Base-by-base conservation (phyloP, 2,888 invertebrate species). In the Leucophora obtusa region DNA sequence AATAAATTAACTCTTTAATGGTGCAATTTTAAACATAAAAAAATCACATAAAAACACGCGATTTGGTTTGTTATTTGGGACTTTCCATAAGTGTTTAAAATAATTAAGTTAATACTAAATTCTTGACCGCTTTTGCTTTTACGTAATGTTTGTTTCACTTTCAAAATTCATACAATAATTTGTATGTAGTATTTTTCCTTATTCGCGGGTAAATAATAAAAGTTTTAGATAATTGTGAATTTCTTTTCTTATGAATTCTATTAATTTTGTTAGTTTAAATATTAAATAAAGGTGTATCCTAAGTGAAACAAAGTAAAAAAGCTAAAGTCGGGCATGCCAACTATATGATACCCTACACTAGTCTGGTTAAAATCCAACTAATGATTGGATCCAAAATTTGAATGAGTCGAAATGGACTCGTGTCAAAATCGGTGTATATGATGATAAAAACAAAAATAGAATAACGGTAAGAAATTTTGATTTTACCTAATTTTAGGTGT, bases 111-210 rank as follows among this genome's bases (percentile, higher is more conserved):
- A 24, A 18, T 24, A 21, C 14, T 56, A 7, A 56, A 56, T 56
- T 56, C 43, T 24, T 33, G 21, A 24, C 15, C 21, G 56, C 18
- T 24, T 17, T 56, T 24, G 8, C 1, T 28, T 24, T 28, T 59
- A 7, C 15, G n/a, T 28, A 24, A n/a, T n/a, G 9, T 14, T 33
- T 14, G 4, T 59, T 33, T 59, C n/a, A 33, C 35, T 59, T 59
- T 35, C 15, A 24, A 28, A 54, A 14, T 4, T 38, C 43, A 47
- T 11, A 38, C 7, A 47, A 47, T n/a, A 47, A 14, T 47, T 47
- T 47, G n/a, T 47, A 47, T 47, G 38, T 38, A n/a, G n/a, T 47
- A 47, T 47, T 47, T 47, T 47, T 47, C 43, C 43, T 47, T n/a
- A 47, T 47, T 47, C n/a, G 14, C 43, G 3, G 43, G 43, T 47